Percentiles rank a stretch among this genome's conserved stretches.
Evolutionary conservation across 1,140 invertebrate species (phyloP).

Genomic region (Drosophila asahinai): DNA sequence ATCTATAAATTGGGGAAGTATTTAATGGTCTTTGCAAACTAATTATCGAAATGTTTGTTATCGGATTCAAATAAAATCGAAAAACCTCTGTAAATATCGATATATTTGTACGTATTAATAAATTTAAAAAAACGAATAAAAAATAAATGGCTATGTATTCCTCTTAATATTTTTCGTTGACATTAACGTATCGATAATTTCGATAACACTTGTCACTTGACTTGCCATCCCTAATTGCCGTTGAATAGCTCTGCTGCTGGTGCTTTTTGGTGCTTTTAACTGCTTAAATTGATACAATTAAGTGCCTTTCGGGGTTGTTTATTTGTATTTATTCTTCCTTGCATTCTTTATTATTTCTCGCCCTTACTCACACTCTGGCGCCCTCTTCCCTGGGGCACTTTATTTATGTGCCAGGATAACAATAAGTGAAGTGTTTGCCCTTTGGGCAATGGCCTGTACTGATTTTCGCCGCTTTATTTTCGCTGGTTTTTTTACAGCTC

Average conservation of each 20-base stretch:
- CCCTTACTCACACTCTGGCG: background rate
- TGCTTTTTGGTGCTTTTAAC: constrained; percentile 54
- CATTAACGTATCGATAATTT: background rate
- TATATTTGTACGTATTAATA: no score
- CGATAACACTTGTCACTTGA: background rate
- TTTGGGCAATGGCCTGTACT: constrained; percentile 42
- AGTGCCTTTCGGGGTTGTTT: constrained; percentile 74
- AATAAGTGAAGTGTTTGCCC: constrained; percentile 72
- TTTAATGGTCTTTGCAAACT: no score
- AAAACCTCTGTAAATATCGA: no score
- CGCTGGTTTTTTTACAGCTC: background rate
- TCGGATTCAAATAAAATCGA: no score
- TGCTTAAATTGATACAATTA: constrained; percentile 78
- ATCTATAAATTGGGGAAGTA: no score
- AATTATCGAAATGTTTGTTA: no score
- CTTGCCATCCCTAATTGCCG: background rate
- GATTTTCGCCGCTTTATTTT: constrained; percentile 37
- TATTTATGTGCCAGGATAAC: constrained; percentile 70
- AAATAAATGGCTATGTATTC: no score
- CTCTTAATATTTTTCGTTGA: background rate
- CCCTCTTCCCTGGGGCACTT: constrained; percentile 29
- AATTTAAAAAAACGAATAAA: no score
- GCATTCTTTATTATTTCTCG: constrained; percentile 38
- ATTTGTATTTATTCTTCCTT: constrained; percentile 55
- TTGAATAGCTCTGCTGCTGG: constrained; percentile 5